Base-by-base conservation (phyloP, 2,888 invertebrate species). In the Parelbella ahira region DNA sequence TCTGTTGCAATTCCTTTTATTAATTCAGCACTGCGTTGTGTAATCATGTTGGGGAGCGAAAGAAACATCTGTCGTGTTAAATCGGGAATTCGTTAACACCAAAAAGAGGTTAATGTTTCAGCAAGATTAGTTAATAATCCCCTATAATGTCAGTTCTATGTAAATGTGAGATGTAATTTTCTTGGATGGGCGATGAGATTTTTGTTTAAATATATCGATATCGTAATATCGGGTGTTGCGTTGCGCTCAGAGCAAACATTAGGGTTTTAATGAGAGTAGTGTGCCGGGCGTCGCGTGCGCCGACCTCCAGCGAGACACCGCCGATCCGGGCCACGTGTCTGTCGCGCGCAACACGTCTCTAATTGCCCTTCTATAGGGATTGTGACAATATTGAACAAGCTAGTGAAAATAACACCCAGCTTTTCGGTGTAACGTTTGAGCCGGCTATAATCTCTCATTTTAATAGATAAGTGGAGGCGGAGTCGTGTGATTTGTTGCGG, bases 361-460 rank as follows among this genome's bases (percentile, higher is more conserved):
- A 86, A 87, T 87, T 86, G 83, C 83, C 84, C 77, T 76, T 67
- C 73, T 68, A 81, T 78, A 67, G 68, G 72, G 74, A 73, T 77
- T 81, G 74, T 73, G 80, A 84, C 86, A 86, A 87, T 84, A 87
- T 86, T 84, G 79, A 67, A 82, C 86, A 84, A 86, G 83, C 81
- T 69, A 77, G 78, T 81, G 83, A 84, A 86, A 86, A 86, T 83
- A 86, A 84, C 82, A 82, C 84, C 78, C 65, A 60, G 64, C 75
- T 69, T 68, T 71, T 64, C 61, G 52, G 59, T 64, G 56, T 65
- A 67, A 54, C 63, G 62, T 64, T 68, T 66, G 61, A 76, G 68
- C 77, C 63, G 68, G 69, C 81, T 70, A 76, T 83, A 86, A 86
- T 81, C 84, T 83, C 86, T 80, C 80, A 84, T 84, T 84, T 83